These are phyloP conservation scores for Odobenus rosmarus DNA, from an alignment of 2,113 vertebrate species.

Conservation along the genomic window DNA sequence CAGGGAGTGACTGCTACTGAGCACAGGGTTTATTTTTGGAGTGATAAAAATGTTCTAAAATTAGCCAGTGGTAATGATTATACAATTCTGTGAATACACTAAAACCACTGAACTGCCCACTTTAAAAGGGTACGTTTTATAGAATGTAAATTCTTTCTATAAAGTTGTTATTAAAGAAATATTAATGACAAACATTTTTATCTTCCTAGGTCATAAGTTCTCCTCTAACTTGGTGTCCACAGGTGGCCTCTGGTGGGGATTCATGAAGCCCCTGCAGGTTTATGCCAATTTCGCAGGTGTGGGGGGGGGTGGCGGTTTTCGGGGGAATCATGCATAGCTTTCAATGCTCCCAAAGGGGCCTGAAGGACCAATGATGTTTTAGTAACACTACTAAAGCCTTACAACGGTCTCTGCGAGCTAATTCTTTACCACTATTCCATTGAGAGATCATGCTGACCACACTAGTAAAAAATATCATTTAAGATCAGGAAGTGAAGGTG, in stretches of 20 bases:
- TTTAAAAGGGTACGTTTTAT: not conserved
- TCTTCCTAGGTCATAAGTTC: not conserved
- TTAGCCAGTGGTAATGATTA: not conserved
- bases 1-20: not conserved
- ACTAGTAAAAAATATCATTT: not conserved
- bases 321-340: not conserved
- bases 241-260: not conserved
- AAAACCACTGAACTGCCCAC: not conserved
- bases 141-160: not conserved
- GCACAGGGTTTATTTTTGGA: not conserved
- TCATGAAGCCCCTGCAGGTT: not conserved
- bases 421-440: not conserved
- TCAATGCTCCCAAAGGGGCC: not conserved
- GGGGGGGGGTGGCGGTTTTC: not conserved
- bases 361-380: not conserved
- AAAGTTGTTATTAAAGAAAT: slow-evolving; percentile 20
- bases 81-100: not conserved
- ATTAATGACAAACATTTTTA: slow-evolving; percentile 22
- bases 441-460: not conserved
- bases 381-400: not conserved
- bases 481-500: slow-evolving; percentile 43
- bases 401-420: not conserved
- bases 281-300: not conserved
- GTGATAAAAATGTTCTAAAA: slow-evolving; percentile 19
- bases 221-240: not conserved